Percentiles rank a stretch among this genome's conserved stretches.
Conservation (phyloP, 2,888 invertebrate species). For the Flexamia atlantica region DNA sequence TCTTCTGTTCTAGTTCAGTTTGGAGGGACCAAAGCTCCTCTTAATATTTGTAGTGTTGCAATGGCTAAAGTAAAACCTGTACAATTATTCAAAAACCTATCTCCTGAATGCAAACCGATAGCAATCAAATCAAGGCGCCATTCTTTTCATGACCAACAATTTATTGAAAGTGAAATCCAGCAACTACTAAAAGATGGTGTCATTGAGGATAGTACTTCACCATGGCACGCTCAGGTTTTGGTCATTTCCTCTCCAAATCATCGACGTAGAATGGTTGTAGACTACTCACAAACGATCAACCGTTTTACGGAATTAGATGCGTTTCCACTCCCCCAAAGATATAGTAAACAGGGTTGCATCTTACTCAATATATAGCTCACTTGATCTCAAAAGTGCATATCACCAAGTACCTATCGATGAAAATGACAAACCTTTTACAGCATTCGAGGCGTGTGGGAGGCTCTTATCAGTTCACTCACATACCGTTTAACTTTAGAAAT, state of each 20-base stretch:
- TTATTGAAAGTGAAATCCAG: neutral
- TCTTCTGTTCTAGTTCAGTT: neutral
- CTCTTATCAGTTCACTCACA: slow-evolving; percentile 26
- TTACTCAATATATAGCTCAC: neutral
- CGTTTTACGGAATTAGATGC: neutral
- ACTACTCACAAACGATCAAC: slow-evolving; percentile 11
- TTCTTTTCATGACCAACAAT: neutral
- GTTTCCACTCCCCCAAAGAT: neutral
- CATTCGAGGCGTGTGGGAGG: slow-evolving; percentile 32
- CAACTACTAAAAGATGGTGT: neutral
- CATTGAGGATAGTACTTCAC: neutral
- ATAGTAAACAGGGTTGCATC: neutral
- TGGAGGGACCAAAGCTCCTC: neutral
- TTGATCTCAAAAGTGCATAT: slow-evolving; percentile 36
- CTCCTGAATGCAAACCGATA: slow-evolving; percentile 1
- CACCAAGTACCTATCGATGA: slow-evolving; percentile 49
- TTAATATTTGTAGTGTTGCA: neutral
- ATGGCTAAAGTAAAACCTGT: neutral
- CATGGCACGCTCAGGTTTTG: neutral
- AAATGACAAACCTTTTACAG: slow-evolving; percentile 13
- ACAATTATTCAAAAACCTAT: neutral
- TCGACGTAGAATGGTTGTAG: neutral
- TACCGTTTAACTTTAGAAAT: slow-evolving; percentile 44
- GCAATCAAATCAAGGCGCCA: neutral
- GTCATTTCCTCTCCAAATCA: neutral